A percentile compares a stretch with the other conserved stretches of the same genome.
These are phyloP conservation scores for Amazona finschi DNA, from an alignment of 2,797 vertebrate genomes.

Conservation along the genomic window DNA sequence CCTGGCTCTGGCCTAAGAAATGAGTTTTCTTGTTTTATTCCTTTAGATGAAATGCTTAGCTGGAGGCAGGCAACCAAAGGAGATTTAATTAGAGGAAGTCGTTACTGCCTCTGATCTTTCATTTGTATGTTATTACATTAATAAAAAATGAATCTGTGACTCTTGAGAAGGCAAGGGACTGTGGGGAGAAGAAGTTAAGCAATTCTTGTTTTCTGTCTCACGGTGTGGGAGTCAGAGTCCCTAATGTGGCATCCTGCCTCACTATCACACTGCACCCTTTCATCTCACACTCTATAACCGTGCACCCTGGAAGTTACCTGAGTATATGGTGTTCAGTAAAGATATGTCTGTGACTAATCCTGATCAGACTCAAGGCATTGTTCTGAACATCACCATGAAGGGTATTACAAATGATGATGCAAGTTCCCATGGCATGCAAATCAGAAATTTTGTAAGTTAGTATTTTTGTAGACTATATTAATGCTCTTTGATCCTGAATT, in stretches of 20 bases:
- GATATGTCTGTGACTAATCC: neutral
- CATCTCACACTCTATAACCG: accelerated
- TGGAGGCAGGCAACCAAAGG: neutral
- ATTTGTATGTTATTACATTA: neutral
- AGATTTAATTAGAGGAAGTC: neutral
- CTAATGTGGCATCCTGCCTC: neutral
- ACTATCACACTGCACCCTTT: neutral
- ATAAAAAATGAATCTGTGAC: neutral
- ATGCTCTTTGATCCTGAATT: neutral
- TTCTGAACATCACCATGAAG: neutral
- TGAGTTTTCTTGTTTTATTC: neutral
- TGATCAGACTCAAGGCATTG: neutral
- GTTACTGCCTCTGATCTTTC: neutral
- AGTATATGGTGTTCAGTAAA: neutral
- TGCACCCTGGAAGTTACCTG: neutral
- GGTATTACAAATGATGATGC: neutral
- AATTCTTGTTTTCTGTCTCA: neutral
- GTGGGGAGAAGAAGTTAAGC: neutral
- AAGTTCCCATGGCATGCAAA: neutral
- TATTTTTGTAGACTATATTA: neutral
- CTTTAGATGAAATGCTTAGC: neutral
- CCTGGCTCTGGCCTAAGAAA: neutral
- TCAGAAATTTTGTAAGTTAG: neutral
- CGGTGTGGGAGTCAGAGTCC: neutral
- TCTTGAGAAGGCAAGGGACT: neutral